phyloP scores from a whole-genome alignment of 1,140 invertebrate genomes.

The Leucophenga varia region DNA sequence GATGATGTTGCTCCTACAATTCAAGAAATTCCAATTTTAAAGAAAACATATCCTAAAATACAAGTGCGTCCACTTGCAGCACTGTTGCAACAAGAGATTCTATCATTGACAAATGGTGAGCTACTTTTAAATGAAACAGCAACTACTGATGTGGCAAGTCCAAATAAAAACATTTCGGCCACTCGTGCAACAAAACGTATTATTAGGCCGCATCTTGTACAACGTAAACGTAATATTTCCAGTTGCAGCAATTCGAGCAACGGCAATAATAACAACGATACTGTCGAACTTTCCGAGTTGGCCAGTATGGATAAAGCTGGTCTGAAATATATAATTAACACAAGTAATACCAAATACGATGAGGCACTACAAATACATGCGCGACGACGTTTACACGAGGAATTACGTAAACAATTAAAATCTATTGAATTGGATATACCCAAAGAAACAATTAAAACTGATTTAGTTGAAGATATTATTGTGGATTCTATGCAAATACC shows the following conservation, averaged over 20 bases:
- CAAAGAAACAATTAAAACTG: slow-evolving; percentile 16
- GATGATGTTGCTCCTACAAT: too few relatives aligned
- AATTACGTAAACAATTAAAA: slow-evolving; percentile 38
- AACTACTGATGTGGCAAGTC: background rate
- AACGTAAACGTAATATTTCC: slow-evolving; percentile 13
- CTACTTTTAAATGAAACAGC: background rate
- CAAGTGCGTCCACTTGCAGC: slow-evolving; percentile 33
- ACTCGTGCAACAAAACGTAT: background rate
- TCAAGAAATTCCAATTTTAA: too few relatives aligned
- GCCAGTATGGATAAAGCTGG: slow-evolving; percentile 42
- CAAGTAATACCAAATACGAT: slow-evolving; percentile 41
- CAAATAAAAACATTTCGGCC: background rate
- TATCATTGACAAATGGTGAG: slow-evolving; percentile 22
- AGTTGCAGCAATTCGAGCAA: slow-evolving; percentile 12
- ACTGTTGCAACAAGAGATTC: slow-evolving; percentile 32
- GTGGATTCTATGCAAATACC: slow-evolving; percentile 44
- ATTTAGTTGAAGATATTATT: slow-evolving; percentile 39
- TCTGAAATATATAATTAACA: slow-evolving; percentile 49
- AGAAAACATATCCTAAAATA: slow-evolving; percentile 22
- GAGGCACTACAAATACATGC: slow-evolving; percentile 42
- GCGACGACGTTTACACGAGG: slow-evolving; percentile 33
- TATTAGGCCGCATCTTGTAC: slow-evolving; percentile 8
- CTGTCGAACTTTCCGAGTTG: slow-evolving; percentile 22
- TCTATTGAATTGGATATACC: slow-evolving; percentile 33
- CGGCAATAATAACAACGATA: too few relatives aligned